Evolutionary conservation across 2,113 vertebrate genomes (phyloP).

Genomic region (Phainopepla nitens): DNA sequence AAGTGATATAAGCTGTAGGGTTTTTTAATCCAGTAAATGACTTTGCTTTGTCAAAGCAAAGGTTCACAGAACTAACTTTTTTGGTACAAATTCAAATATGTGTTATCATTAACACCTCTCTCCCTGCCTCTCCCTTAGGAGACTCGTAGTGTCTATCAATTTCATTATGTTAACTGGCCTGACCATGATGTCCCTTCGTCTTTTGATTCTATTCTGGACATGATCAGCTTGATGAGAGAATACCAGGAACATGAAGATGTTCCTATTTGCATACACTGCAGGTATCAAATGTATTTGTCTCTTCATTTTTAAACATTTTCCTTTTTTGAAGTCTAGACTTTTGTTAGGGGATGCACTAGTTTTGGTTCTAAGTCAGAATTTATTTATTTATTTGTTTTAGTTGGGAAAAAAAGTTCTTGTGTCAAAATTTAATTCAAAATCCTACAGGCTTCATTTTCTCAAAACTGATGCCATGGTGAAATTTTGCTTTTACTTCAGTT

Average conservation of each 20-base stretch:
- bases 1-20: background rate
- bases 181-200: conserved; percentile 97
- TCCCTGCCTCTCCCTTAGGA: conserved; percentile 71
- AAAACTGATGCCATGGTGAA: background rate
- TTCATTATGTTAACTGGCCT: conserved; percentile 98
- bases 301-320: background rate
- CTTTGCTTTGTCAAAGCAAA: background rate
- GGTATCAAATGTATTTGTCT: conserved; percentile 67
- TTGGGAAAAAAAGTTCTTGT: background rate
- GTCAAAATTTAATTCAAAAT: background rate
- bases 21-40: background rate
- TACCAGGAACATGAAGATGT: conserved; percentile 94
- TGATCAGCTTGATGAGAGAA: conserved; percentile 96
- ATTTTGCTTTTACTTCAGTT: background rate
- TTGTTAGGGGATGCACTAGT: background rate
- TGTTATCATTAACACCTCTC: background rate
- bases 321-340: background rate
- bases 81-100: background rate
- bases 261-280: conserved; percentile 97
- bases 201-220: conserved; percentile 97
- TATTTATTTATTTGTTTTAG: background rate
- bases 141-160: conserved; percentile 89
- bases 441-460: background rate
- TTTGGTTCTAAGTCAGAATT: background rate
- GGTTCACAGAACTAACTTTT: background rate